phyloP scores from a whole-genome alignment of 2,797 vertebrate genomes.

The Gorsachius magnificus region DNA sequence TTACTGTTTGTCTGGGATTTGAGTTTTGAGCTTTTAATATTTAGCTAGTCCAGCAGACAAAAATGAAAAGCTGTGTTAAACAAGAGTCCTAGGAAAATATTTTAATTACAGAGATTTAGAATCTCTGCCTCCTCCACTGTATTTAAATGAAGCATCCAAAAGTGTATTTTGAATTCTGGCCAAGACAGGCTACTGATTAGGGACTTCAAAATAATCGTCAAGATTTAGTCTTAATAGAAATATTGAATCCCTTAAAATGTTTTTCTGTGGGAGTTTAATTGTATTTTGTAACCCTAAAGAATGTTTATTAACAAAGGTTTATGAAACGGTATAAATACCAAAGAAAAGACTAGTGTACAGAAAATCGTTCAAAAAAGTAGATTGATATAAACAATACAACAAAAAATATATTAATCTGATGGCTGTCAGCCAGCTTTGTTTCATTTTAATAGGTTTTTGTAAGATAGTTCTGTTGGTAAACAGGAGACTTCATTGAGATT shows the following conservation, averaged over 20 bases:
- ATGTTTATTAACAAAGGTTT: neutral
- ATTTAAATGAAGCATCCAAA: neutral
- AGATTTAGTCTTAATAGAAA: neutral
- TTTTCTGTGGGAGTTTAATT: neutral
- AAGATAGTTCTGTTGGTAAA: neutral
- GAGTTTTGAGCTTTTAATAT: neutral
- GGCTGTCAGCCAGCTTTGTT: neutral
- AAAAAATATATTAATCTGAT: neutral
- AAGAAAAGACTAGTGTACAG: neutral
- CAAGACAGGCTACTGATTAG: neutral
- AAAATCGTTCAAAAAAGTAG: neutral
- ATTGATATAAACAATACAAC: neutral
- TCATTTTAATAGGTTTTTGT: neutral
- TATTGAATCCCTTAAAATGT: neutral
- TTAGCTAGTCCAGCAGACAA: neutral
- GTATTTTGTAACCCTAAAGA: neutral
- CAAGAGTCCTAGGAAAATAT: neutral
- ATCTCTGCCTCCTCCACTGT: neutral
- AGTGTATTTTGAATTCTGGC: neutral
- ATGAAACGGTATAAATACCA: neutral
- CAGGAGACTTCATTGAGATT: neutral
- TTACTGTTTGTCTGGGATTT: neutral
- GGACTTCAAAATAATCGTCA: rapidly evolving
- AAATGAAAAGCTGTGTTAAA: neutral
- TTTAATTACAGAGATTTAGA: neutral